Evolutionary conservation across 2,888 invertebrate genomes (phyloP), one percentile per base, ranked within the genome.

Genomic region (Campaea margaritaria): DNA sequence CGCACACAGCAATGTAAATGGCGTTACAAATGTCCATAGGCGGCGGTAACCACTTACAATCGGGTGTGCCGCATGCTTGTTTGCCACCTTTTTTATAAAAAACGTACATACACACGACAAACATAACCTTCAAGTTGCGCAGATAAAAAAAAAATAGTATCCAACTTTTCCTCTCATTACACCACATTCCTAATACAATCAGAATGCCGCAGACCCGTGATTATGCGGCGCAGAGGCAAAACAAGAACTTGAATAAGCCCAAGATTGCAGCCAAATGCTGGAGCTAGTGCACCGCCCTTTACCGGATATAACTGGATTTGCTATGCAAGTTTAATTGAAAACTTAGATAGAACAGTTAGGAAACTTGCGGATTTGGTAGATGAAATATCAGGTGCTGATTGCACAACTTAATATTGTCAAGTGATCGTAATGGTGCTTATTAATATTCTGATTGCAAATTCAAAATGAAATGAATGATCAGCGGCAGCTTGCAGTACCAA

Each of bases 271-370:
- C 36, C 49, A 21, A 46, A 49, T 41, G 27, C 44, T 15, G 16
- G 16, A 15, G 11, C 36, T 51, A 51, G 39, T 39, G 42, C 12
- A 43, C 50, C 47, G 38, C 36, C n/a, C 12, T 28, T 51, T 41
- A 44, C 60, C 13, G 47, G 51, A 51, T 47, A 43, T 10, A 61
- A 51, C 55, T 39, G 47, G 51, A 61, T 55, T 55, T 47, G 55
- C 60, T 47, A 55, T 43, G 55, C 51, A 60, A 55, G 51, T 55
- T 55, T 59, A 59, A 59, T 59, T 59, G 59, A 38, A 54, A 53
- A 53, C 54, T 53, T 49, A 44, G 49, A 42, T 49, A 31, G 12
- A n/a, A 10, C 28, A 44, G 41, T 49, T 59, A 44, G 39, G 39
- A n/a, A 48, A 47, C 51, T 48, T 11, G 36, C 51, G 36, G 48